A percentile compares a stretch with the other conserved stretches of the same genome.
These are phyloP conservation scores for Dissostichus mawsoni DNA, from an alignment of 2,113 vertebrate genomes.

Conservation along the genomic window DNA sequence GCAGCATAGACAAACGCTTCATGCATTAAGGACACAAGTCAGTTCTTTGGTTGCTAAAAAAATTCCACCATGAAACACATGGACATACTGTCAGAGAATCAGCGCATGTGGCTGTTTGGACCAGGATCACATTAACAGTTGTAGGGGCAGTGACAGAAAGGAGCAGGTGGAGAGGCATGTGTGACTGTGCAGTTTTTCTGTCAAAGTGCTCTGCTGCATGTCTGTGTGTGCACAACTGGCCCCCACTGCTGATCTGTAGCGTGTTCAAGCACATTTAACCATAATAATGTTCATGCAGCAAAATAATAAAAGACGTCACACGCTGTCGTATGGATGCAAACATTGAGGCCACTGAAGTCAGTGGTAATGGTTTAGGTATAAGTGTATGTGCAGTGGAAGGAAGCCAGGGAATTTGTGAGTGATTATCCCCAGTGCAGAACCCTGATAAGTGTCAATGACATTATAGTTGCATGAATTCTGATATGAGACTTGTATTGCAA, in stretches of 20 bases:
- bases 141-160: conserved; percentile 39
- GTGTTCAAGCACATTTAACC: background rate
- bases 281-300: background rate
- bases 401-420: too few relatives aligned
- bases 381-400: too few relatives aligned
- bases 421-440: too few relatives aligned
- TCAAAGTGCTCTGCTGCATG: conserved; percentile 23
- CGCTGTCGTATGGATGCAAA: background rate
- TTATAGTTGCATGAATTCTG: too few relatives aligned
- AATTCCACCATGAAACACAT: background rate
- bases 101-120: conserved; percentile 19
- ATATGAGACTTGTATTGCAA: too few relatives aligned
- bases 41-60: background rate
- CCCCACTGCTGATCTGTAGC: background rate
- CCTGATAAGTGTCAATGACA: too few relatives aligned
- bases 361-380: too few relatives aligned
- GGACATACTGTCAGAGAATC: background rate
- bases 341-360: too few relatives aligned
- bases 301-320: too few relatives aligned
- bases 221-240: background rate
- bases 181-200: background rate
- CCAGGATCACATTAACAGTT: conserved; percentile 32
- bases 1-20: background rate
- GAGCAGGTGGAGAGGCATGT: conserved; percentile 44
- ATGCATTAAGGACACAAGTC: conserved; percentile 4